Evolutionary conservation across 2,113 vertebrate species (phyloP).

Genomic region (Tragelaphus imberbis): DNA sequence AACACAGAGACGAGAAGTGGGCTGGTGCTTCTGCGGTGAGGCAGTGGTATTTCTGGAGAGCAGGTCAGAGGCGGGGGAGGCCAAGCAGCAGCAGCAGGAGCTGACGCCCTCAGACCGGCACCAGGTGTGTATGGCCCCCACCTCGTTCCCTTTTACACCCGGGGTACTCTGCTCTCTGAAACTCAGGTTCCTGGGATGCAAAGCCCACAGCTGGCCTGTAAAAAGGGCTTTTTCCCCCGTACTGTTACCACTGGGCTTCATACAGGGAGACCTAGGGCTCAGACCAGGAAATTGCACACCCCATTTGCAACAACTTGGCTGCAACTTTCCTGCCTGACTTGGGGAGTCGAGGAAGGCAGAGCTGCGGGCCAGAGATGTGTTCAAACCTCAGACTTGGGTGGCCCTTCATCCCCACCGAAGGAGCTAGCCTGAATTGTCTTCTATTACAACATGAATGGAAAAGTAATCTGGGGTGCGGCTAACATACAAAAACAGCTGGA

Average conservation of each 20-base stretch:
- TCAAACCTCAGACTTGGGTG: conserved; percentile 21
- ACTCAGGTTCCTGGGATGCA: neutral
- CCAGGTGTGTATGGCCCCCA: conserved; percentile 69
- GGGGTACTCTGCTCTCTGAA: neutral
- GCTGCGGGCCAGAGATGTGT: neutral
- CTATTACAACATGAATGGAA: conserved; percentile 14
- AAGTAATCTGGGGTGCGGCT: neutral
- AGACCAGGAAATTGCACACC: conserved; percentile 1
- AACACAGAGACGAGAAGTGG: conserved; percentile 46
- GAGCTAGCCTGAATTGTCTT: neutral
- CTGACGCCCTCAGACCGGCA: conserved; percentile 58
- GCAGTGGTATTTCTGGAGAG: conserved; percentile 16
- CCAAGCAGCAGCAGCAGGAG: conserved; percentile 55
- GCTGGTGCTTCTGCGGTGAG: conserved; percentile 52
- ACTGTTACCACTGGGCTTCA: neutral
- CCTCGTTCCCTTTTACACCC: neutral
- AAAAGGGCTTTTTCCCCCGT: neutral
- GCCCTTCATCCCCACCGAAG: neutral
- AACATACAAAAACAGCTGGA: conserved; percentile 21
- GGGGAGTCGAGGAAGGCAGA: conserved; percentile 18
- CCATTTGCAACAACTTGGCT: conserved; percentile 41
- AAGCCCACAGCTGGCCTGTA: neutral
- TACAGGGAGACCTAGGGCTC: neutral
- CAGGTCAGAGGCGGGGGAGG: conserved; percentile 35
- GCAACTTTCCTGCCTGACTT: neutral